A percentile compares a stretch with the other conserved stretches of the same genome.
Evolutionary conservation across 2,888 invertebrate species (phyloP).

Genomic region (Hyalella azteca): DNA sequence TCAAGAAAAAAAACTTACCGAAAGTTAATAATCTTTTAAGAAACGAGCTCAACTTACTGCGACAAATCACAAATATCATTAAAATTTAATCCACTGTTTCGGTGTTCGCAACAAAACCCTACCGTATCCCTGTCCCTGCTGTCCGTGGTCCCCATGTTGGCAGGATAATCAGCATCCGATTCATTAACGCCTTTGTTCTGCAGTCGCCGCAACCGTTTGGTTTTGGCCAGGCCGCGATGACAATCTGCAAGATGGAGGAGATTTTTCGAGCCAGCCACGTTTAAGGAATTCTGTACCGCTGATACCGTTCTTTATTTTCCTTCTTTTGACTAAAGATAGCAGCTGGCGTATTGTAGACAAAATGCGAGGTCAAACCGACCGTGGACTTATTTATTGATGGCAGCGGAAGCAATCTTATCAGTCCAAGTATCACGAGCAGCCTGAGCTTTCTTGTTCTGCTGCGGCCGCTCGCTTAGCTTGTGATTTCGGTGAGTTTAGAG

Average conservation of each 20-base stretch:
- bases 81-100: no score
- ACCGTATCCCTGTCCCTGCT: background rate
- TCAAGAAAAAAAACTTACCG: no score
- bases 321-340: background rate
- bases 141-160: background rate
- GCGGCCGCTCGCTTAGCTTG: no score
- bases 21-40: no score
- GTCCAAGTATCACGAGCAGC: no score
- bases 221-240: conserved; percentile 7
- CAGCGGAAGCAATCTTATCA: conserved; percentile 14
- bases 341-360: conserved; percentile 33
- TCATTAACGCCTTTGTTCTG: conserved; percentile 25
- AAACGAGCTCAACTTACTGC: no score
- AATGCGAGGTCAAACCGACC: background rate
- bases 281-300: background rate
- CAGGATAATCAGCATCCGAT: conserved; percentile 16
- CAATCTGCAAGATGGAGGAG: conserved; percentile 33
- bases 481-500: no score
- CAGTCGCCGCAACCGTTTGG: conserved; percentile 1
- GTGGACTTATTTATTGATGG: background rate
- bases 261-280: background rate
- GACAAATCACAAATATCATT: no score
- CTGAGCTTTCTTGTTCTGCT: no score
- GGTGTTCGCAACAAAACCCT: no score
- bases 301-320: conserved; percentile 6